Evolutionary conservation across 92 coral and sea anemone genomes (phyloP), one percentile per base, ranked within the genome.

Genomic region (Actinernus sp.): DNA sequence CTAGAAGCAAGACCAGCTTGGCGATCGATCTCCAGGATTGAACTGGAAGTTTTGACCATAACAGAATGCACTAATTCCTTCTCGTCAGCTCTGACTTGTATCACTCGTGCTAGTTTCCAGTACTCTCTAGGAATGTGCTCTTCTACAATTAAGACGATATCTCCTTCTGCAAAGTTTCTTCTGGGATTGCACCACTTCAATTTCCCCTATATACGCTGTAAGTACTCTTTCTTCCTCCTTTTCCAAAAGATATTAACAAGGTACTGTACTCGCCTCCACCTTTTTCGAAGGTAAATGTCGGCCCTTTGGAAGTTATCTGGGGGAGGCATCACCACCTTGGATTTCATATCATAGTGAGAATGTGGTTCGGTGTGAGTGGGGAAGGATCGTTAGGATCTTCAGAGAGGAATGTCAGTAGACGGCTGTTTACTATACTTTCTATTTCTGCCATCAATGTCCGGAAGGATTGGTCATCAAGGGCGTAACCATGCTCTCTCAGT

Each of bases 331-430:
- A 58, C 65, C 36, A 58, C 65, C 40, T 58, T 34, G 5, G 65
- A 33, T 32, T 33, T 34, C 49, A 33, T 32, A 18, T 34, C 49
- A 58, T 69, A 29, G 74, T 67, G 8, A 51, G 26, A 23, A 69
- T 29, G 56, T 55, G 47, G 24, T 52, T 69, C 10, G 65, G 77
- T 43, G 65, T 69, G 14, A 69, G 29, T 5, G 77, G 77, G 13
- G 37, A 53, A 19, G 55, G 2, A 55, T 69, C 65, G 19, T 14
- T 29, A 13, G 65, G 65, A 31, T 55, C 65, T 18, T 65, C 55
- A 1, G 46, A 69, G 25, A 65, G 77, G 22, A 69, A 58, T 22
- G 55, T 69, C 31, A 68, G 49, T 12, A 55, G 77, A 46, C 65
- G 77, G 64, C 43, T 38, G 56, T 56, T 69, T n/a, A 69, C 20